Evolutionary conservation across 2,113 vertebrate genomes (phyloP).

Genomic region (Mugil cephalus): DNA sequence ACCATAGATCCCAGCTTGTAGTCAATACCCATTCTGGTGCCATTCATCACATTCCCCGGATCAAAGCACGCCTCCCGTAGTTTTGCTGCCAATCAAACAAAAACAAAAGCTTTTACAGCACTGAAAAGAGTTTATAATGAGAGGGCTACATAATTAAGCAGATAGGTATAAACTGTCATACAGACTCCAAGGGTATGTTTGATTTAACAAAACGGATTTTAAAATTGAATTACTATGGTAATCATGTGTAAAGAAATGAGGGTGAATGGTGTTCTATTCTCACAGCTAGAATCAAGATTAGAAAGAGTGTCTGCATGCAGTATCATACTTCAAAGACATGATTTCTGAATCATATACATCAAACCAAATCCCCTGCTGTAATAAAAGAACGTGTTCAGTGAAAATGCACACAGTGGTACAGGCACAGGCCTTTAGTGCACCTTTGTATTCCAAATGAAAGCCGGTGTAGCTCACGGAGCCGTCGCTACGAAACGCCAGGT

Average conservation of each 20-base stretch:
- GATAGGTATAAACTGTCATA: background rate
- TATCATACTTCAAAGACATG: conserved; percentile 18
- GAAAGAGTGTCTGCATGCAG: conserved; percentile 15
- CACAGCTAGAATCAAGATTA: conserved; percentile 27
- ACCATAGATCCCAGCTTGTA: conserved; percentile 98
- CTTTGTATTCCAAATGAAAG: conserved; percentile 99
- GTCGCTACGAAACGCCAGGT: conserved; percentile 97
- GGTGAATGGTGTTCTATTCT: conserved; percentile 11
- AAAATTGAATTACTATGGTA: conserved; percentile 9
- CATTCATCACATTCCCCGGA: conserved; percentile 98
- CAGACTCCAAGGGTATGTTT: conserved; percentile 10
- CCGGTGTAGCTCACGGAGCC: conserved; percentile 98
- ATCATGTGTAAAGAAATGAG: conserved; percentile 19
- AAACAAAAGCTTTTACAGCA: conserved; percentile 45
- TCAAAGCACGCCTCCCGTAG: conserved; percentile 98
- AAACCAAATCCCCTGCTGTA: conserved; percentile 38
- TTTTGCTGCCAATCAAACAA: conserved; percentile 87
- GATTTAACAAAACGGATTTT: conserved; percentile 21
- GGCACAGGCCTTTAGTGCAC: conserved; percentile 75
- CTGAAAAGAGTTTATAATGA: conserved; percentile 11
- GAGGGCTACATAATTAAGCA: background rate
- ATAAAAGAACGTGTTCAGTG: conserved; percentile 22
- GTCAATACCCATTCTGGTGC: conserved; percentile 95
- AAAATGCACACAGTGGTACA: conserved; percentile 23
- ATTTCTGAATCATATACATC: conserved; percentile 5